A percentile compares a stretch with the other conserved stretches of the same genome.
phyloP scores from a whole-genome alignment of 2,797 vertebrate species.

The Characodon lateralis region DNA sequence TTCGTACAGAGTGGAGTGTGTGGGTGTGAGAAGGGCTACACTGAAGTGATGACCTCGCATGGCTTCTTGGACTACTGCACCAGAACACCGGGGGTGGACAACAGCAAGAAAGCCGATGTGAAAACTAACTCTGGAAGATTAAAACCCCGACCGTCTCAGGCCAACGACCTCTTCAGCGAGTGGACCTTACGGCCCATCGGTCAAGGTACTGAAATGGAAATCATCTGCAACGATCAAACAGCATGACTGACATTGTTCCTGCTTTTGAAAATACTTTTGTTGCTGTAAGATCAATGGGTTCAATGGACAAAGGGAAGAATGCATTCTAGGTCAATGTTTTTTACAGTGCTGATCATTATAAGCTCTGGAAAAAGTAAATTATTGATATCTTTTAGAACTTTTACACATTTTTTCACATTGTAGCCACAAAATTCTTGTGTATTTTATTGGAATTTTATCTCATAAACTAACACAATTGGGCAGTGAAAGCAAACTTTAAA shows the following conservation, averaged over 20 bases:
- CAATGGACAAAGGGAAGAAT: neutral
- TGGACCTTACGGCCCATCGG: conserved; percentile 96
- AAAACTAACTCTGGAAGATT: conserved; percentile 91
- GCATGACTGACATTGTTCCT: conserved; percentile 10
- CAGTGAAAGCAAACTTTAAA: neutral
- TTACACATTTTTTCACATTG: neutral
- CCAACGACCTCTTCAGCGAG: conserved; percentile 91
- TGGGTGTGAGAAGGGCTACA: conserved; percentile 94
- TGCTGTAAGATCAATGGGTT: conserved; percentile 29
- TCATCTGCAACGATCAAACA: conserved; percentile 22
- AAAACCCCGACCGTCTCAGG: conserved; percentile 90
- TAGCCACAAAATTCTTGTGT: neutral
- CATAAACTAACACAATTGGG: neutral
- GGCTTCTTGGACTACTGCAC: conserved; percentile 97
- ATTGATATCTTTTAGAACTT: neutral
- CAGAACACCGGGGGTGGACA: conserved; percentile 91
- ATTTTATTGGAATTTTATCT: neutral
- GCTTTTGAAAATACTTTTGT: conserved; percentile 50
- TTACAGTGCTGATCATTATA: conserved; percentile 26
- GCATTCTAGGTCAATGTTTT: conserved; percentile 37
- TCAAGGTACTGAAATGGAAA: conserved; percentile 85
- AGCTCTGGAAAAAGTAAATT: neutral
- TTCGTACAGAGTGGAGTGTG: conserved; percentile 89
- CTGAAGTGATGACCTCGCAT: conserved; percentile 94
- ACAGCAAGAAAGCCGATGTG: conserved; percentile 95